Conservation (phyloP, 2,888 invertebrate species). For the Invenusta paracnida region DNA sequence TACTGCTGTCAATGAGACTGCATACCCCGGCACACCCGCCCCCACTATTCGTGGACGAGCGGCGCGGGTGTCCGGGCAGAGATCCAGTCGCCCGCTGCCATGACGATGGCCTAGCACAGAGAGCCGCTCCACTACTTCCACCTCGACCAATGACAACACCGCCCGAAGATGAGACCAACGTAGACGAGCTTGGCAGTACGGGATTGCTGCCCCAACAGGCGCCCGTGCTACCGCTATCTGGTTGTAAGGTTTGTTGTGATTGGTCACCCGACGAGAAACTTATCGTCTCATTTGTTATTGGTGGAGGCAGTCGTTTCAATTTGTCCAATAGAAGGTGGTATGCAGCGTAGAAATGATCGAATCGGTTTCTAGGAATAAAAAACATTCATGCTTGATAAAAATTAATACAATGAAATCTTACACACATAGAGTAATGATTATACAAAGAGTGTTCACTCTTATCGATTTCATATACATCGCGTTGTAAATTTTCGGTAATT, state of each 20-base stretch:
- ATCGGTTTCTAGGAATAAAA: background rate
- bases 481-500: too few relatives aligned
- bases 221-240: background rate
- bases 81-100: background rate
- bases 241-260: background rate
- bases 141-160: background rate
- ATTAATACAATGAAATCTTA: too few relatives aligned
- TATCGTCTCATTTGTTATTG: background rate
- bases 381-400: too few relatives aligned
- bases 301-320: background rate
- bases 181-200: background rate
- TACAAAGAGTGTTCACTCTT: too few relatives aligned
- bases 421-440: too few relatives aligned
- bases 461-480: too few relatives aligned
- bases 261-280: too few relatives aligned
- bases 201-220: background rate
- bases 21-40: too few relatives aligned
- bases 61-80: background rate
- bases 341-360: slow-evolving; percentile 15
- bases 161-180: background rate
- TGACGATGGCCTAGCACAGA: too few relatives aligned
- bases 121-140: too few relatives aligned
- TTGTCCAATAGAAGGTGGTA: slow-evolving; percentile 28
- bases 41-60: background rate
- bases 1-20: background rate